Evolutionary conservation across 2,888 invertebrate species (phyloP), one percentile per base, ranked within the genome.

Genomic region (Lasius platythorax): DNA sequence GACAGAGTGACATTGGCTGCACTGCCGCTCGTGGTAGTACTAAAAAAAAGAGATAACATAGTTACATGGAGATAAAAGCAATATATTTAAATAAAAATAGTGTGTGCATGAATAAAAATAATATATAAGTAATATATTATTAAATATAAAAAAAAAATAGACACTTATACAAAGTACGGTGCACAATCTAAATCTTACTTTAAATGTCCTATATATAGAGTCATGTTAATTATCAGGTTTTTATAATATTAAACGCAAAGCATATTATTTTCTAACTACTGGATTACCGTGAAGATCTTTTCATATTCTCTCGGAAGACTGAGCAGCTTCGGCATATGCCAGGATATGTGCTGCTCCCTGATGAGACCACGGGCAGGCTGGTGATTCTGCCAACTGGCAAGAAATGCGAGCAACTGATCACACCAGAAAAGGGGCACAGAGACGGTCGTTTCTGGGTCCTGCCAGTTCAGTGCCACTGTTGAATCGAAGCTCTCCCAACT

Each of bases 11-110:
- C 99, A 99, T 93, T 98, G 97, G 90, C 96, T 96, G 95, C 99
- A 99, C 86, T 97, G 97, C 91, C 98, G 96, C 95, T 98, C 97
- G 95, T 99, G 98, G 95, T 99, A 99, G 96, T 98, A 98, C 97
- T 98, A 93, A 46, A 85, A 23, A 82, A n/a, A 4, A 43, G 40
- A 84, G 23, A 56, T 18, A 72, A 50, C 9, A 28, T 67, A 72
- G 11, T 37, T 58, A 28, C 2, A 2, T 1, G 18, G 11, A n/a
- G 12, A 72, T 72, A 56, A 56, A 18, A 58, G 3, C 15, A 46
- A 50, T 50, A 53, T 5, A n/a, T 53, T 1, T 11, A 12, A 56
- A 3, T 50, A 70, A 37, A 58, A 68, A 70, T 75, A 40, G 8
- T 33, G 11, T 28, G n/a, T 61, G 12, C 6, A 46, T 12, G 6